Evolutionary conservation across 2,888 invertebrate genomes (phyloP), one percentile per base, ranked within the genome.

Genomic region (Orthonychiurus folsomi): DNA sequence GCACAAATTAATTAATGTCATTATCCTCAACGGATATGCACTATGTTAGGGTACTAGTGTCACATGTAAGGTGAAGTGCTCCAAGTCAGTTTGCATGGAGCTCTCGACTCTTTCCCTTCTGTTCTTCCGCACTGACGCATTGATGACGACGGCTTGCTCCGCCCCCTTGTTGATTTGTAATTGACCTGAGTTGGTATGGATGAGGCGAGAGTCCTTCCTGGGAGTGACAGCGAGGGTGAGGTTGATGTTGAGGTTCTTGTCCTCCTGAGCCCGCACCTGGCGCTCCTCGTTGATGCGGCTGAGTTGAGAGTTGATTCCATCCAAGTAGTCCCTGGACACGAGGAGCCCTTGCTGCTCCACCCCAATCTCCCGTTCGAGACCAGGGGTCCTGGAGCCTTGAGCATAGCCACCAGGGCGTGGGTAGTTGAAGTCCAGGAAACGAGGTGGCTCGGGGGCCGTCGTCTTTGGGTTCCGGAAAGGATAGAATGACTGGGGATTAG

Each of bases 171-270:
- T 37, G 9, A 15, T 9, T 5, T 9, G 37, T 15, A 37, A 9
- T 37, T 37, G 9, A 37, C 37, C 9, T 37, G 37, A 37, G 15
- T 9, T 37, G 37, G 37, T 15, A 9, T 15, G 15, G 37, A 37
- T 37, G 37, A 37, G 15, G 37, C n/a, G n/a, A n/a, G n/a, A n/a
- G n/a, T n/a, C n/a, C n/a, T n/a, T n/a, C n/a, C n/a, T n/a, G n/a
- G n/a, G n/a, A n/a, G n/a, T n/a, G 55, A 62, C 26, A 2, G 62
- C 52, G 1, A 62, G 26, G 3, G 62, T 62, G 20, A 62, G 18
- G 37, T 62, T 62, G 48, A 62, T 62, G 23, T 62, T 62, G 50
- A 62, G 28, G 48, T 62, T 47, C 9, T 62, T 53, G n/a, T 52
- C 20, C 5, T 37, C 15, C 37, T 37, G 37, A 9, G 5, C 37